These are phyloP conservation scores for Phortica variegata DNA, from an alignment of 1,140 invertebrate species.

Conservation along the genomic window DNA sequence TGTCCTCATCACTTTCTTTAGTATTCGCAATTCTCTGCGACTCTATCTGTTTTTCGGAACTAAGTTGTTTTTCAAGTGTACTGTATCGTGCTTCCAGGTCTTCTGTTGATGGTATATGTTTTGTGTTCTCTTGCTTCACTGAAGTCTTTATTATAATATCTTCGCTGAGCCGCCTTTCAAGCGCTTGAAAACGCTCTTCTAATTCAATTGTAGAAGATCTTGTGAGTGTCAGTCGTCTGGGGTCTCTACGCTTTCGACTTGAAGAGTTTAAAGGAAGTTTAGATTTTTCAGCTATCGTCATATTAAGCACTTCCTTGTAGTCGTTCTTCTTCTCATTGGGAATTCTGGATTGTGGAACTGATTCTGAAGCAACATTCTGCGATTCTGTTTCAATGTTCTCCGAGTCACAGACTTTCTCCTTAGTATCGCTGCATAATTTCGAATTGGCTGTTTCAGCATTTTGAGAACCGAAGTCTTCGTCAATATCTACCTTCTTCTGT, in stretches of 20 bases:
- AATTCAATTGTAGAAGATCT: slow-evolving; percentile 48
- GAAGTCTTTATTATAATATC: neutral
- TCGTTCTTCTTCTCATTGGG: slow-evolving; percentile 44
- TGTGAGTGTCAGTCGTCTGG: slow-evolving; percentile 37
- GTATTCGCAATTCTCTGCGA: slow-evolving; percentile 1
- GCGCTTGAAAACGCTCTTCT: slow-evolving; percentile 42
- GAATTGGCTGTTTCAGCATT: too few relatives aligned
- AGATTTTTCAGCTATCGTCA: slow-evolving; percentile 33
- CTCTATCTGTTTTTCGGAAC: slow-evolving; percentile 28
- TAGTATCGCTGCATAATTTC: slow-evolving; percentile 6
- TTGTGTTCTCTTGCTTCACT: slow-evolving; percentile 5
- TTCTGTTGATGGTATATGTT: slow-evolving; percentile 42
- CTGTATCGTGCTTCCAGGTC: slow-evolving; percentile 41
- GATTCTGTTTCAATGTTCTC: slow-evolving; percentile 4
- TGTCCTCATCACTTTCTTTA: too few relatives aligned
- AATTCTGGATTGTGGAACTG: slow-evolving; percentile 10
- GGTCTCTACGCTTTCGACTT: slow-evolving; percentile 38
- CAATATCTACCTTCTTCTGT: neutral
- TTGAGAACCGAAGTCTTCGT: too few relatives aligned
- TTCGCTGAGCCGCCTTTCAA: slow-evolving; percentile 36
- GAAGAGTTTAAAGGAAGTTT: slow-evolving; percentile 10
- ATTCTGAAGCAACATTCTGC: neutral
- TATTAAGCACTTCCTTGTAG: slow-evolving; percentile 38
- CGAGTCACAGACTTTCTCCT: slow-evolving; percentile 10
- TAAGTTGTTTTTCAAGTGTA: slow-evolving; percentile 36